These are phyloP conservation scores for Riparia riparia DNA, from an alignment of 2,113 vertebrate genomes.

Conservation along the genomic window DNA sequence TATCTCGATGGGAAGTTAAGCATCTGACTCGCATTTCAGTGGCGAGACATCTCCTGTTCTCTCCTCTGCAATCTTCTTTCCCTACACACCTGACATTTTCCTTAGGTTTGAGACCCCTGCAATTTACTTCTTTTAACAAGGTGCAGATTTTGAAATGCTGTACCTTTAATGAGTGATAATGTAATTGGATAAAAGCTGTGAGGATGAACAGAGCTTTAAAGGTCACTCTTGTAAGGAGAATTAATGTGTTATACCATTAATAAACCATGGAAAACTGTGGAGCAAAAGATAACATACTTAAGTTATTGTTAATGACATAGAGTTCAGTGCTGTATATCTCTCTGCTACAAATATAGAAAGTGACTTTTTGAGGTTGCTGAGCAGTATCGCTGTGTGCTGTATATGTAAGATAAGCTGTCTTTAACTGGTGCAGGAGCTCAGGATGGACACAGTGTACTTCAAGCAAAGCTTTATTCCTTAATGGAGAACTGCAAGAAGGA, in stretches of 20 bases:
- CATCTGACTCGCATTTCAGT: background rate
- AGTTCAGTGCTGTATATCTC: constrained; percentile 73
- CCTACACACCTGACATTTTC: constrained; percentile 40
- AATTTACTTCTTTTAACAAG: constrained; percentile 74
- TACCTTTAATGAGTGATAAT: constrained; percentile 80
- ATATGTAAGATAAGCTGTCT: constrained; percentile 32
- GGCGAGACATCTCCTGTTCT: constrained; percentile 17
- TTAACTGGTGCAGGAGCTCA: constrained; percentile 10
- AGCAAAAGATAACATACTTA: constrained; percentile 81
- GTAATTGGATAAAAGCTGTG: constrained; percentile 80
- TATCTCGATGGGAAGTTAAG: constrained; percentile 21
- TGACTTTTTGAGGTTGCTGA: constrained; percentile 75
- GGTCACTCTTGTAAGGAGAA: constrained; percentile 81
- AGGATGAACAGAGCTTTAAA: constrained; percentile 81
- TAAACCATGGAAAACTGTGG: constrained; percentile 77
- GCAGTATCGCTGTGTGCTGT: constrained; percentile 8
- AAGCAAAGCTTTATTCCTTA: background rate
- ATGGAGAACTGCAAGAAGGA: background rate
- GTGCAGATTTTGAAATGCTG: constrained; percentile 76
- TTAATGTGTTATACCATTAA: constrained; percentile 81
- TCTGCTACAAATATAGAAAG: constrained; percentile 71
- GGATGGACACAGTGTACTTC: background rate
- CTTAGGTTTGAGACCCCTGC: constrained; percentile 55
- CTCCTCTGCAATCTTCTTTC: constrained; percentile 26
- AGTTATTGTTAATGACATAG: constrained; percentile 77